Conservation (phyloP, 2,888 invertebrate genomes). For the Sarcophaga carnaria region DNA sequence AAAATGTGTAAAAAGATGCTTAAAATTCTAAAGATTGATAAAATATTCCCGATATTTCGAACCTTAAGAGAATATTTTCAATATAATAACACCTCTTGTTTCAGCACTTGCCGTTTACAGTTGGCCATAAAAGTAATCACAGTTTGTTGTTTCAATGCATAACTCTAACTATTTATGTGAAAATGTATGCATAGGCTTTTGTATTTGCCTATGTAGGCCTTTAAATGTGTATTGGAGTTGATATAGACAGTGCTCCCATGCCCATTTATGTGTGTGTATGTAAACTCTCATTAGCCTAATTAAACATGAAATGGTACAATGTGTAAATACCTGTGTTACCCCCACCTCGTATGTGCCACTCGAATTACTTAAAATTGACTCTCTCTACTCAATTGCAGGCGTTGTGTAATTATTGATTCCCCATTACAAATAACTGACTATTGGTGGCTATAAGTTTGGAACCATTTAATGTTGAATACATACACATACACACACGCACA, state of each 20-base stretch:
- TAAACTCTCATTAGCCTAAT: conserved; percentile 74
- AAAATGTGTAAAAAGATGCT: no score
- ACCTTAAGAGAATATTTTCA: no score
- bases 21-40: no score
- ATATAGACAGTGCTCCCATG: not conserved
- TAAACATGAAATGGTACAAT: conserved; percentile 73
- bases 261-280: conserved; percentile 56
- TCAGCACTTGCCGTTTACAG: no score
- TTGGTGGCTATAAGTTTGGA: not conserved
- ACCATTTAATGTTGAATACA: not conserved
- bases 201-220: not conserved
- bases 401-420: not conserved
- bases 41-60: no score
- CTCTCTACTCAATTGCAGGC: not conserved
- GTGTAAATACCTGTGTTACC: conserved; percentile 70
- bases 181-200: no score
- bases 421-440: not conserved
- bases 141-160: no score
- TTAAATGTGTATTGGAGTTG: not conserved
- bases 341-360: not conserved
- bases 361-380: not conserved
- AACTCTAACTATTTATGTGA: no score
- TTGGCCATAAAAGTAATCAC: no score
- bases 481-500: not conserved
- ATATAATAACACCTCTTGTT: no score